These are phyloP conservation scores for Dasypus novemcinctus DNA, from an alignment of 2,113 vertebrate genomes.

Conservation along the genomic window DNA sequence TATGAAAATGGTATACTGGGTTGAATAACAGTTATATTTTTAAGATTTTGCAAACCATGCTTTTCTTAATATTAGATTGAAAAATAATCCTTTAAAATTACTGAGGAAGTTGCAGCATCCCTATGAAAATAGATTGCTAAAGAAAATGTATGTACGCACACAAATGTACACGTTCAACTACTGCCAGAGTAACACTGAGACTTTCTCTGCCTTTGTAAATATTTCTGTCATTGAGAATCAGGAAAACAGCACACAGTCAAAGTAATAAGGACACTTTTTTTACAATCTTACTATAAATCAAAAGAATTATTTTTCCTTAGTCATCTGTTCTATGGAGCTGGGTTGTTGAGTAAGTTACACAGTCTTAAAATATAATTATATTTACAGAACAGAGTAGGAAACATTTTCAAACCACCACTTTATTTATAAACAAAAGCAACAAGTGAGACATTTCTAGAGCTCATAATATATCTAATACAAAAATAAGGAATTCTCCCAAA, in stretches of 20 bases:
- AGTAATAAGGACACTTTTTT: not conserved
- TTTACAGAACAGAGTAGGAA: not conserved
- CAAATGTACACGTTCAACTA: not conserved
- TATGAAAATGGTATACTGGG: not conserved
- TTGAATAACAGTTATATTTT: not conserved
- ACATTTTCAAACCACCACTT: conserved; percentile 59
- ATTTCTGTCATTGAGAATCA: conserved; percentile 13
- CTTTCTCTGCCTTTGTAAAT: conserved; percentile 15
- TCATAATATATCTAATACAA: conserved; percentile 65
- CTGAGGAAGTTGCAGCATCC: not conserved
- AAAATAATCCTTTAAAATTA: not conserved
- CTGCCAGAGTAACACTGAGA: not conserved
- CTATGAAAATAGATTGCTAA: not conserved
- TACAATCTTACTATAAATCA: conserved; percentile 8
- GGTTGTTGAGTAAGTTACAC: not conserved
- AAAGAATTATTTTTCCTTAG: not conserved
- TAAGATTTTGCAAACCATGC: not conserved
- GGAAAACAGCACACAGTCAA: not conserved
- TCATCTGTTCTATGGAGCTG: not conserved
- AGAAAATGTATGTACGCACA: not conserved
- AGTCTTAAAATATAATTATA: not conserved
- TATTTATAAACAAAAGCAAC: conserved; percentile 67
- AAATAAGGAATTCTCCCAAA: conserved; percentile 67
- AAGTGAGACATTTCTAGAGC: conserved; percentile 32
- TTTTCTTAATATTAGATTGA: not conserved